Conservation (phyloP, 2,113 vertebrate species). For the Microcebus murinus region DNA sequence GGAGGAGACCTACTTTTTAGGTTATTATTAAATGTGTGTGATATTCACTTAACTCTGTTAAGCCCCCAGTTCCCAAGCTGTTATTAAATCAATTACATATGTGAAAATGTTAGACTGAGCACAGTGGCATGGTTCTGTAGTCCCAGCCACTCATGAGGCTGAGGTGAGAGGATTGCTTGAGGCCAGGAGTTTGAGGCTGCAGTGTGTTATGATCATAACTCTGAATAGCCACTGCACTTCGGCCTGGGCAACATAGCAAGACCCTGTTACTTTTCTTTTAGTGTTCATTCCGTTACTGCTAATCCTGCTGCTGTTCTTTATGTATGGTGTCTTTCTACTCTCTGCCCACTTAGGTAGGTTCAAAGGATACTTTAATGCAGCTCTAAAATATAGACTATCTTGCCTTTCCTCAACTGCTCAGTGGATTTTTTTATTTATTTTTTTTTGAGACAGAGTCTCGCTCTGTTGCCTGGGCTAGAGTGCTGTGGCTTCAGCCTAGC, state of each 20-base stretch:
- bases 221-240: too few relatives aligned
- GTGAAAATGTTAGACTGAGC: background rate
- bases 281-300: constrained; percentile 23
- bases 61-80: background rate
- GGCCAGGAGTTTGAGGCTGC: too few relatives aligned
- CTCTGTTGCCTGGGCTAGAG: too few relatives aligned
- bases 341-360: constrained; percentile 52
- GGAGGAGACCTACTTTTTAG: background rate
- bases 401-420: constrained; percentile 43
- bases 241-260: too few relatives aligned
- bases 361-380: constrained; percentile 65
- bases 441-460: too few relatives aligned
- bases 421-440: background rate
- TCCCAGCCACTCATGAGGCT: too few relatives aligned
- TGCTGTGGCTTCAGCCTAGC: too few relatives aligned
- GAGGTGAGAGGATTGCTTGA: too few relatives aligned
- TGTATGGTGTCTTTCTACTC: constrained; percentile 67
- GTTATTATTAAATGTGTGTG: background rate
- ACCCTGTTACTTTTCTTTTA: constrained; percentile 39
- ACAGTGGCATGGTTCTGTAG: too few relatives aligned
- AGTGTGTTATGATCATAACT: too few relatives aligned
- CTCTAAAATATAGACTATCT: constrained; percentile 59
- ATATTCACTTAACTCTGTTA: background rate
- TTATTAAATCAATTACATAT: constrained; percentile 17
- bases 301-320: constrained; percentile 78